Conservation (phyloP, 2,797 vertebrate species). For the Galago senegalensis region DNA sequence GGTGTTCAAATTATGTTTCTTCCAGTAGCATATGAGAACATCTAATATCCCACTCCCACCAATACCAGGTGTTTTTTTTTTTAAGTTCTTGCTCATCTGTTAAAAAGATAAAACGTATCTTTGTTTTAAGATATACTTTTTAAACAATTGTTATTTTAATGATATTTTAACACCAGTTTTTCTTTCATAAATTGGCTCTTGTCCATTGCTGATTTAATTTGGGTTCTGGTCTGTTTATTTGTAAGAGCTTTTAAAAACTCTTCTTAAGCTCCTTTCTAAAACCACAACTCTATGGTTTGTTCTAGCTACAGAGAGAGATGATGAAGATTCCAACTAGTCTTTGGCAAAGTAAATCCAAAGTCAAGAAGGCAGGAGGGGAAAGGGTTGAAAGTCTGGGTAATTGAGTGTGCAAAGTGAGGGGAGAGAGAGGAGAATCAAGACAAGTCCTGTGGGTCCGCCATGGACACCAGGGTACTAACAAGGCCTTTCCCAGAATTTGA, state of each 20-base stretch:
- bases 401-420: neutral
- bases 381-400: neutral
- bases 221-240: neutral
- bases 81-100: neutral
- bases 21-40: neutral
- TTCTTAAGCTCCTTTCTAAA: slow-evolving; percentile 25
- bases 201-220: slow-evolving; percentile 7
- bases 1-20: neutral
- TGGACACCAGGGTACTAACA: neutral
- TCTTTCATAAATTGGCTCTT: neutral
- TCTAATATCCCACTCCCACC: neutral
- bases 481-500: neutral
- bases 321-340: neutral
- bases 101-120: neutral
- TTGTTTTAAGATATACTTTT: slow-evolving; percentile 9
- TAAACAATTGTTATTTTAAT: neutral
- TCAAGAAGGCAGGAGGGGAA: neutral
- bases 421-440: neutral
- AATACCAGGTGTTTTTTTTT: neutral
- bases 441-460: neutral
- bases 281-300: neutral
- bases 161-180: slow-evolving; percentile 18
- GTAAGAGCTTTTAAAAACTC: neutral
- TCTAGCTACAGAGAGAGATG: neutral
- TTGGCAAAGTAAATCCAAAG: neutral